Base-by-base conservation (phyloP, 2,113 vertebrate species). In the Phrynosoma platyrhinos region DNA sequence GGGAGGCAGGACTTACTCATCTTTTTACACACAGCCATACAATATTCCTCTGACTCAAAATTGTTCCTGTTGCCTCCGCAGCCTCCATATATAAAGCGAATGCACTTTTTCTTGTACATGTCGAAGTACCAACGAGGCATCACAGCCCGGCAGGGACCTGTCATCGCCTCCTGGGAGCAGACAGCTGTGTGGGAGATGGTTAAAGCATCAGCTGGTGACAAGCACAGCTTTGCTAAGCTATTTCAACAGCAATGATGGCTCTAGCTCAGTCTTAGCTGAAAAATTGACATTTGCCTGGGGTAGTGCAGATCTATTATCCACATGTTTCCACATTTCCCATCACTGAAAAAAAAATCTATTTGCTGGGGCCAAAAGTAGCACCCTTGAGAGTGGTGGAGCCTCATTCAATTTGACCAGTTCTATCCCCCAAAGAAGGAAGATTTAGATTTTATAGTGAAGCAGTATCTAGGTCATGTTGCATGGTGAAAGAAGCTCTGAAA, bases 1-100 rank as follows among this genome's bases (percentile, higher is more conserved):
- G 36, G 90, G 91, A 94, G 92, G 95, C 96, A 90, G 91, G 95
- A 98, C 98, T 98, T 98, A 99, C 98, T 98, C 96, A 98, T 98
- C 95, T 97, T 96, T 95, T 98, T 98, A 98, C 98, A 99, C 94
- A 98, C 98, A 93, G 98, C 97, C 98, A 98, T 98, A 98, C 98
- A 99, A 98, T 98, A 98, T 81, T 99, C 98, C 98, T 99, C 98
- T 90, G 98, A 98, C 97, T 98, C 98, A 98, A 99, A 99, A 98
- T 99, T 99, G 98, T 99, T 99, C 97, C 98, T 98, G 98, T 99
- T 99, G 96, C 98, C 98, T 94, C 97, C 98, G 87, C 98, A 99
- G 98, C 98, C 98, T 94, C 98, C 98, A 91, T 99, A 99, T 95
- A 98, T 97, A 98, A 99, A 99, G 96, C 96, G 98, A 95, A 98